Base-by-base conservation (phyloP, 2,113 vertebrate genomes). In the Cathartes aura region DNA sequence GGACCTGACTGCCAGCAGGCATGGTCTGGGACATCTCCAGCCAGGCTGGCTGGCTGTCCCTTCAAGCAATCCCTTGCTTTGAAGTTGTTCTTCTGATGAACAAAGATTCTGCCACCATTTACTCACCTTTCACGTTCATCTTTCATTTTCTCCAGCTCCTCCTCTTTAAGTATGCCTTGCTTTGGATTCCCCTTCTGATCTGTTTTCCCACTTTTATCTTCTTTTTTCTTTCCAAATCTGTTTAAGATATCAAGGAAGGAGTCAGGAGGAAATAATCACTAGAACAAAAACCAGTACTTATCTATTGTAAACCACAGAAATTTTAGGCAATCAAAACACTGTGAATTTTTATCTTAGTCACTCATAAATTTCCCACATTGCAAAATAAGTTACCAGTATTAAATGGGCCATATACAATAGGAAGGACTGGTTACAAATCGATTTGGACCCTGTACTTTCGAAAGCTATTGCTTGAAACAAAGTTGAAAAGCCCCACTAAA, bases 161-260 rank as follows among this genome's bases (percentile, higher is more conserved):
- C 98, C 79, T 99, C 99, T 75, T 97, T 99, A 81, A 99, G 98
- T 12, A 96, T 22, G n/a, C 98, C 98, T 5, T 98, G 98, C 93
- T 99, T 99, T 80, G 94, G 94, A 45, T 94, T 67, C 18, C 80
- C 96, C 90, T 99, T 99, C 63, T 98, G 98, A 72, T 99, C 99
- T 7, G 85, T 55, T 96, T 99, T 99, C 14, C 98, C 98, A 50
- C 92, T 93, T 98, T 99, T 99, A 63, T 99, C 99, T 23, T 99
- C 99, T 89, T 99, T 99, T 96, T 99, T 99, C 98, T 99, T 99
- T 45, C 99, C 99, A 94, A 99, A 99, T 97, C 99, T 99, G 97
- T 72, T 95, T 45, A 93, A 96, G 42, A 94, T 32, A 97, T 27
- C 43, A 87, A 87, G 90, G n/a, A 88, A 90, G 27, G 38, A 79